Evolutionary conservation across 2,888 invertebrate genomes (phyloP).

Genomic region (Coelogynopora nodosa): DNA sequence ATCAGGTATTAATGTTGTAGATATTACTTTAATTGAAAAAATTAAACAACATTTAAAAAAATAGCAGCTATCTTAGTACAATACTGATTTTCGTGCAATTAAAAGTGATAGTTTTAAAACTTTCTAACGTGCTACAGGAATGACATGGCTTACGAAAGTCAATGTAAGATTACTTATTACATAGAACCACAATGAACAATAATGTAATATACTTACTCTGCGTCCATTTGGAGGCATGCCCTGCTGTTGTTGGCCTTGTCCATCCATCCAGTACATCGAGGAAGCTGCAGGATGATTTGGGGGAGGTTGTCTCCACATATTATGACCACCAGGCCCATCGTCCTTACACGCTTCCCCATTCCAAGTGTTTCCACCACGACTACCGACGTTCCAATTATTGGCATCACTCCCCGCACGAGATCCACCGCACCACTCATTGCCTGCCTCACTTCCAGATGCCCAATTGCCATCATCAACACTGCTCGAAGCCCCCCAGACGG

Average conservation of each 20-base stretch:
- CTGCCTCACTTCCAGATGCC: neutral
- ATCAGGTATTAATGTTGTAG: too few species aligned
- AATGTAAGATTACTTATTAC: too few species aligned
- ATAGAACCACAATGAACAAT: too few species aligned
- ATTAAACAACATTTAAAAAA: too few species aligned
- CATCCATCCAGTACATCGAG: neutral
- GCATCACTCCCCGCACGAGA: neutral
- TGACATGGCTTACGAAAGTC: too few species aligned
- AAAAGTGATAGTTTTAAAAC: too few species aligned
- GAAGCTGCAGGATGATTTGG: neutral
- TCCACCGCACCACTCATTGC: neutral
- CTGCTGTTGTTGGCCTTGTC: neutral
- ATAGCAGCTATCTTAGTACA: too few species aligned
- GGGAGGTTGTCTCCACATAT: slow-evolving; percentile 6
- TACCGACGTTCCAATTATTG: neutral
- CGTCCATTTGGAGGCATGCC: slow-evolving; percentile 2
- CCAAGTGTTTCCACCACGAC: neutral
- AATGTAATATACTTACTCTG: neutral
- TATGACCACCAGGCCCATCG: neutral
- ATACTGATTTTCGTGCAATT: too few species aligned
- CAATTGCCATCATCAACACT: neutral
- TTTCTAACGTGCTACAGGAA: too few species aligned
- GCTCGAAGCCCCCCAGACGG: neutral
- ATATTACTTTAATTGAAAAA: too few species aligned
- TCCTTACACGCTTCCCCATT: neutral